Evolutionary conservation across 2,113 vertebrate genomes (phyloP), one percentile per base, ranked within the genome.

Genomic region (Halcyon malimbica): DNA sequence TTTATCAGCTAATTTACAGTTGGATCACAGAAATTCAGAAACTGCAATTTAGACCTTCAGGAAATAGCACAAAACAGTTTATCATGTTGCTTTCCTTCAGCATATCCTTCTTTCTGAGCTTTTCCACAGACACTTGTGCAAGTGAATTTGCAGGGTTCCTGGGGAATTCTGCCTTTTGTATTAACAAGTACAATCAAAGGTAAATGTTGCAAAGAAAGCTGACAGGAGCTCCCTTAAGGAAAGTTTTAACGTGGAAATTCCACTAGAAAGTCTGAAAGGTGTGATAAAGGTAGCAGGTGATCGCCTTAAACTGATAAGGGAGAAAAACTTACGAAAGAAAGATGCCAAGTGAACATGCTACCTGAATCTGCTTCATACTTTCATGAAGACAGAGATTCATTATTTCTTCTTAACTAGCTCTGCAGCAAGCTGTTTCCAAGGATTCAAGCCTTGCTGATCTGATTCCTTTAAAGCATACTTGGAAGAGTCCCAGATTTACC

Each of bases 191-290:
- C 70, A 50, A 89, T 82, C 68, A 89, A 54, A 93, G 89, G 78
- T 82, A 75, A 94, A 1, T 5, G 24, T 75, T 83, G 70, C 71
- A 92, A 90, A 90, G 83, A 75, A 96, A 91, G 53, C 83, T 95
- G 90, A 83, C 69, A 92, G 59, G 31, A 89, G 35, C 11, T 90
- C 46, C 71, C 79, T 39, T 51, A 78, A 94, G 63, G 50, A 79
- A 95, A 84, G 35, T 79, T 92, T 91, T 91, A 91, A 88, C 69
- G 82, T 50, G n/a, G 62, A 93, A 94, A 93, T 91, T 85, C 67
- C 73, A 67, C 86, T 93, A 63, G 64, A 88, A 96, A 93, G 46
- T 56, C 59, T 2, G 0, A 67, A 88, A 84, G 46, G 23, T 84
- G 51, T 13, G 8, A 53, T 42, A 64, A 65, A 83, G 57, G 78